Percentiles rank a stretch among this genome's conserved stretches.
Evolutionary conservation across 1,140 invertebrate species (phyloP).

Genomic region (Cephus cinctus): DNA sequence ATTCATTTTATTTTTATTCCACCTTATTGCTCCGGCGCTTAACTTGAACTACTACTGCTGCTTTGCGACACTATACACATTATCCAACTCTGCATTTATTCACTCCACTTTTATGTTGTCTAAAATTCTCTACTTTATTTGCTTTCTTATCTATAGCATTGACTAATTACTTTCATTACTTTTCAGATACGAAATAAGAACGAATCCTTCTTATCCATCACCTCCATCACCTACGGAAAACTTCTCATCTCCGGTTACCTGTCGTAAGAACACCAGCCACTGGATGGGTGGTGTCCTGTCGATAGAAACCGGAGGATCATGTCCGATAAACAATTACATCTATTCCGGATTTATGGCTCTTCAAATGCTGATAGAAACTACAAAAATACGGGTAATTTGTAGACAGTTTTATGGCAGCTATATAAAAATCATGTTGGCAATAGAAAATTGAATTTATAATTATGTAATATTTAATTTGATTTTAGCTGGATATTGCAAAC

Average conservation of each 20-base stretch:
- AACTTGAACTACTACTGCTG: too few relatives aligned
- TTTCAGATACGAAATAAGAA: conserved; percentile 68
- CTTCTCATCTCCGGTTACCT: conserved; percentile 65
- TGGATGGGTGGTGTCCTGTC: conserved; percentile 64
- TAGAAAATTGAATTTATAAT: conserved; percentile 8
- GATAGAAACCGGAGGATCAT: conserved; percentile 66
- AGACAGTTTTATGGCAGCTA: too few relatives aligned
- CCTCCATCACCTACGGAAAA: conserved; percentile 65
- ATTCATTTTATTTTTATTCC: too few relatives aligned
- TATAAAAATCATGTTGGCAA: conserved; percentile 1
- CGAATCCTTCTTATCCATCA: conserved; percentile 65
- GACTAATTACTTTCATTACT: conserved; percentile 16
- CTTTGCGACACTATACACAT: too few relatives aligned
- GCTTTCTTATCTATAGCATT: too few relatives aligned
- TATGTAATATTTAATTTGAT: conserved; percentile 14
- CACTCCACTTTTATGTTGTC: too few relatives aligned
- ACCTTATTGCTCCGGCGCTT: too few relatives aligned
- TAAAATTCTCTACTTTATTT: too few relatives aligned
- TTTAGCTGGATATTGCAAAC: conserved; percentile 62
- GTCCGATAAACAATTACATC: conserved; percentile 74
- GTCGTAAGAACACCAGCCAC: conserved; percentile 62
- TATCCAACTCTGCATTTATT: too few relatives aligned
- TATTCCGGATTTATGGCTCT: conserved; percentile 72
- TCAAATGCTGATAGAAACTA: conserved; percentile 70
- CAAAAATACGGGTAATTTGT: conserved; percentile 65